Evolutionary conservation across 2,888 invertebrate species (phyloP).

Genomic region (Drosophila pullipes): DNA sequence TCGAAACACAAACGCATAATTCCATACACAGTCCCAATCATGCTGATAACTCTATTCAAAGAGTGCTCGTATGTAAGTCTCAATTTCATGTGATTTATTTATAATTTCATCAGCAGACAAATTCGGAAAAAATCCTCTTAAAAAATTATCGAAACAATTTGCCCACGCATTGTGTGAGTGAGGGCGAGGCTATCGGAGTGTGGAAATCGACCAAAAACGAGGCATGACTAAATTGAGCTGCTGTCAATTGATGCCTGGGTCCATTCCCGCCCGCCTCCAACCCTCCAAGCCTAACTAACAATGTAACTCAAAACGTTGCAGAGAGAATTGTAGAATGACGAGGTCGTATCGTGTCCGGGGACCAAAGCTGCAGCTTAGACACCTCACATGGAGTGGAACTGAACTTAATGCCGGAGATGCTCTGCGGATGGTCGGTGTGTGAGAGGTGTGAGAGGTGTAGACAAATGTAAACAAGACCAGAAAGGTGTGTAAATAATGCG

Average conservation of each 20-base stretch:
- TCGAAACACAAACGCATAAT: not conserved
- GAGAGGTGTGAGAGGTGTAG: constrained; percentile 20
- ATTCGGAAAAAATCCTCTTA: constrained; percentile 70
- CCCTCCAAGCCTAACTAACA: constrained; percentile 9
- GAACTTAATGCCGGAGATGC: constrained; percentile 15
- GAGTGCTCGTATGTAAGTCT: constrained; percentile 25
- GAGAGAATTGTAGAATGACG: constrained; percentile 71
- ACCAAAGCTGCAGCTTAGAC: constrained; percentile 67
- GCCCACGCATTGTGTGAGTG: constrained; percentile 69
- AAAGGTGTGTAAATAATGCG: constrained; percentile 80
- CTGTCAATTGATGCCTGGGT: constrained; percentile 64
- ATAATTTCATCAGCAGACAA: constrained; percentile 45
- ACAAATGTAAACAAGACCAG: constrained; percentile 68
- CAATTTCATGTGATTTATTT: constrained; percentile 63
- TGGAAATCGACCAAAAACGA: constrained; percentile 65
- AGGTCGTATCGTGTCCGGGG: constrained; percentile 66
- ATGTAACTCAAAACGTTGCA: constrained; percentile 57
- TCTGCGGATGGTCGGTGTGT: constrained; percentile 11
- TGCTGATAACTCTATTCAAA: constrained; percentile 35
- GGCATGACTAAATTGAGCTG: constrained; percentile 76
- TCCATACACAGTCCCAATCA: not conserved
- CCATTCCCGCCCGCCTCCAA: not conserved
- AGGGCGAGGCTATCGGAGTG: constrained; percentile 41
- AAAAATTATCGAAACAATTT: constrained; percentile 70
- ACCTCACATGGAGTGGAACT: constrained; percentile 38